Conservation (phyloP, 2,113 vertebrate genomes). For the Columbina picui region DNA sequence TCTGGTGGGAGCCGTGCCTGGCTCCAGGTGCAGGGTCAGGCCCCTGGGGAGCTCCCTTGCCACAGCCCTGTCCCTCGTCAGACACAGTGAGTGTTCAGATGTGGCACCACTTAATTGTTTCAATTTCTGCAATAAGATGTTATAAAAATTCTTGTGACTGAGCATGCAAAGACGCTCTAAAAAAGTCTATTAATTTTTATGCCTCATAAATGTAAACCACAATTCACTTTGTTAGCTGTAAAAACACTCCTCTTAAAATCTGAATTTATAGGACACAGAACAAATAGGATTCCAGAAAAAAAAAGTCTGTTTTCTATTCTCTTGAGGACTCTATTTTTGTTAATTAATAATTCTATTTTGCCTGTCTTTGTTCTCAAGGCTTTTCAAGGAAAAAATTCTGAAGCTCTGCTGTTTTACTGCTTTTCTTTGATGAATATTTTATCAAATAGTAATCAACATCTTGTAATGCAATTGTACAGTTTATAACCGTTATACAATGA, state of each 20-base stretch:
- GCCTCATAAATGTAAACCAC: slow-evolving; percentile 29
- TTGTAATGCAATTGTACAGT: slow-evolving; percentile 15
- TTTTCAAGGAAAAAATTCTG: slow-evolving; percentile 45
- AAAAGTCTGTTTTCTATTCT: slow-evolving; percentile 17
- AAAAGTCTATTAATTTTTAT: slow-evolving; percentile 43
- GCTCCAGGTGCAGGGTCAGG: neutral
- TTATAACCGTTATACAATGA: neutral
- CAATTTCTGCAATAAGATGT: neutral
- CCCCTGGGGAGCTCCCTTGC: neutral
- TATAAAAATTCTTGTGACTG: neutral
- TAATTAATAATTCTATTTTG: slow-evolving; percentile 57
- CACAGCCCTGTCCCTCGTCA: neutral
- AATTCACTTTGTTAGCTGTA: slow-evolving; percentile 1
- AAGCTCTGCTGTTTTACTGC: slow-evolving; percentile 50
- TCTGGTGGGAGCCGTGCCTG: neutral
- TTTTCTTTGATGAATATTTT: slow-evolving; percentile 69
- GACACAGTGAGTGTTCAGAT: neutral
- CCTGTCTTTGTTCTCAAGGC: slow-evolving; percentile 37
- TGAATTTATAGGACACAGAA: neutral
- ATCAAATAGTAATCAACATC: slow-evolving; percentile 57
- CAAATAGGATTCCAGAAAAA: slow-evolving; percentile 24
- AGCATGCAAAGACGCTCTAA: neutral
- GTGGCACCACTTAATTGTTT: neutral
- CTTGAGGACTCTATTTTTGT: slow-evolving; percentile 9
- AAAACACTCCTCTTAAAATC: slow-evolving; percentile 40